phyloP scores from a whole-genome alignment of 2,888 invertebrate genomes.

The Melipona bicolor region DNA sequence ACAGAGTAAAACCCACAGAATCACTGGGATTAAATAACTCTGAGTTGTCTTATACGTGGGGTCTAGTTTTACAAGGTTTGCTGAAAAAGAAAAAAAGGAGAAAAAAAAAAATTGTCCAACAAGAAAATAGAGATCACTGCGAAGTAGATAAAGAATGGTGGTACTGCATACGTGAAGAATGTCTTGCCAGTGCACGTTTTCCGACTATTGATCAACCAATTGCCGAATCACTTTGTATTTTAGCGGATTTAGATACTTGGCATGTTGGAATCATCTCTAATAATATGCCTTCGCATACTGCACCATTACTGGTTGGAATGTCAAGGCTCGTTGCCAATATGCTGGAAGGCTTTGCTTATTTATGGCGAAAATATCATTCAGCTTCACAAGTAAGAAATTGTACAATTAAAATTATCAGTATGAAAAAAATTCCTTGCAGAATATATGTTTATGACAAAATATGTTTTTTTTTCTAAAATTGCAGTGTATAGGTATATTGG shows the following conservation, averaged over 20 bases:
- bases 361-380: constrained; percentile 90
- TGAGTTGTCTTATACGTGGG: constrained; percentile 78
- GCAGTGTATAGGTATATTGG: constrained; percentile 91
- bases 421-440: not conserved
- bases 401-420: not conserved
- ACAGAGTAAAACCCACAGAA: constrained; percentile 39
- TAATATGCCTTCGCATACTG: constrained; percentile 75
- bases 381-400: constrained; percentile 89
- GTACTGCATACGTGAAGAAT: constrained; percentile 79
- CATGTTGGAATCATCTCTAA: constrained; percentile 84
- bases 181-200: constrained; percentile 77
- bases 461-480: constrained; percentile 57
- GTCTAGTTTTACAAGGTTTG: constrained; percentile 89
- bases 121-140: constrained; percentile 34
- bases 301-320: constrained; percentile 88
- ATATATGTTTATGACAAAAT: not conserved
- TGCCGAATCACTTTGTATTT: constrained; percentile 92
- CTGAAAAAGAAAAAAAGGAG: constrained; percentile 74
- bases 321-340: constrained; percentile 93
- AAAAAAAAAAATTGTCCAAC: constrained; percentile 54
- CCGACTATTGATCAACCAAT: constrained; percentile 88
- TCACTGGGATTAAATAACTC: constrained; percentile 10
- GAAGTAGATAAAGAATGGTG: constrained; percentile 74
- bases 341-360: constrained; percentile 92
- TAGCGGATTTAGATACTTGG: constrained; percentile 93